Evolutionary conservation across 2,797 vertebrate genomes (phyloP).

Genomic region (Hoplostethus mediterraneus): DNA sequence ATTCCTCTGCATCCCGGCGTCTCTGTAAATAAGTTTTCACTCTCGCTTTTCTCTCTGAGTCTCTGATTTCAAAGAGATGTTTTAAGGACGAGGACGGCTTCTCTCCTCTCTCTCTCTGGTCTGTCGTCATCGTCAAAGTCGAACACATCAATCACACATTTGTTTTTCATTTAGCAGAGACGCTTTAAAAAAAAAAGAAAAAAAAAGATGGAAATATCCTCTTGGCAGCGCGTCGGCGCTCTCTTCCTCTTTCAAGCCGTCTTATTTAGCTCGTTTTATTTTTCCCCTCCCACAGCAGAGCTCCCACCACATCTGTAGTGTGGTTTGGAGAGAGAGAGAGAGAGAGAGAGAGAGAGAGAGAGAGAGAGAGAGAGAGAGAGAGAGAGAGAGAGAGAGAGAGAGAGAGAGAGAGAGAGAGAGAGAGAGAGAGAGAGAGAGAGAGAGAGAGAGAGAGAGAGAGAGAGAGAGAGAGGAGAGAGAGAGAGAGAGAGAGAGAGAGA

Average conservation of each 20-base stretch:
- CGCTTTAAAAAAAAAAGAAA: constrained; percentile 53
- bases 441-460: constrained; percentile 6
- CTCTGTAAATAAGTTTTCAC: constrained; percentile 27
- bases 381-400: background rate
- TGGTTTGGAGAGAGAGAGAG: constrained; percentile 36
- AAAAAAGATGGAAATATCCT: constrained; percentile 65
- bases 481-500: background rate
- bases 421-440: background rate
- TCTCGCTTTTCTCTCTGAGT: background rate
- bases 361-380: background rate
- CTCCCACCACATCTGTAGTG: constrained; percentile 62
- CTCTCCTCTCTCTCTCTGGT: constrained; percentile 8
- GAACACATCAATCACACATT: constrained; percentile 71
- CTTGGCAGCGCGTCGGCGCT: constrained; percentile 44
- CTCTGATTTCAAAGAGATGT: constrained; percentile 63
- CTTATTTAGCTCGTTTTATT: constrained; percentile 51
- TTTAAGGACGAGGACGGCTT: constrained; percentile 31
- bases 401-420: background rate
- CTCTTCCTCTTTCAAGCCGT: constrained; percentile 66
- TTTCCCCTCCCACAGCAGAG: constrained; percentile 29
- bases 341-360: background rate
- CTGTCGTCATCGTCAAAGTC: constrained; percentile 54
- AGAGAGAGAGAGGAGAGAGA: background rate
- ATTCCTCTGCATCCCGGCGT: constrained; percentile 32
- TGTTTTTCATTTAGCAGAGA: constrained; percentile 69